phyloP scores from a whole-genome alignment of 2,113 vertebrate species.

The Clinocottus analis region DNA sequence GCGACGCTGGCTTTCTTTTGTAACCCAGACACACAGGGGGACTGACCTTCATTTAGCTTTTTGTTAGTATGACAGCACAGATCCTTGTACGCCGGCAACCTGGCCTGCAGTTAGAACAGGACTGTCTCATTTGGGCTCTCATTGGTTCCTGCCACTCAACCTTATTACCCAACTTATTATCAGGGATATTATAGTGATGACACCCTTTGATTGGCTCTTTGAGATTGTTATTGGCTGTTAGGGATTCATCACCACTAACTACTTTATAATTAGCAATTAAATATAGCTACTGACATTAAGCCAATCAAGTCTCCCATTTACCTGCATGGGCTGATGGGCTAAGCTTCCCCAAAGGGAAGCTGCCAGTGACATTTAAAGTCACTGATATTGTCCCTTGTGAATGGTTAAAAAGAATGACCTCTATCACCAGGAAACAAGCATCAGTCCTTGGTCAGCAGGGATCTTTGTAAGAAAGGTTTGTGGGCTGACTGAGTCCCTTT shows the following conservation, averaged over 20 bases:
- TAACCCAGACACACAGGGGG: slow-evolving; percentile 14
- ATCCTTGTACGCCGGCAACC: slow-evolving; percentile 27
- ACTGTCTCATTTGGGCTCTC: slow-evolving; percentile 3
- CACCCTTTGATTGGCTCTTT: slow-evolving; percentile 57
- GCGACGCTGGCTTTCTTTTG: slow-evolving; percentile 1
- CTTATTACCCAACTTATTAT: slow-evolving; percentile 60
- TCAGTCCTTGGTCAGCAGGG: slow-evolving; percentile 11
- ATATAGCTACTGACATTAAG: slow-evolving; percentile 48
- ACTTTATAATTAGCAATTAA: slow-evolving; percentile 62
- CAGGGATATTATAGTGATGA: slow-evolving; percentile 46
- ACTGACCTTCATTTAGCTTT: slow-evolving; percentile 38
- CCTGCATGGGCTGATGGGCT: slow-evolving; percentile 43
- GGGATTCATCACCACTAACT: slow-evolving; percentile 52
- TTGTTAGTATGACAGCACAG: slow-evolving; percentile 32
- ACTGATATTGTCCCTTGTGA: slow-evolving; percentile 19
- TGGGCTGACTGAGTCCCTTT: slow-evolving; percentile 29
- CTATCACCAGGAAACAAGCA: slow-evolving; percentile 11
- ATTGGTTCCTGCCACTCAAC: slow-evolving; percentile 49
- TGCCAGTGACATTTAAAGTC: slow-evolving; percentile 47
- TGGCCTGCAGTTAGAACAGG: neutral
- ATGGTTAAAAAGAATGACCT: slow-evolving; percentile 47
- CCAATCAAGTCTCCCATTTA: slow-evolving; percentile 53
- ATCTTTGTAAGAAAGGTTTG: slow-evolving; percentile 24
- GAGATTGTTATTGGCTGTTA: slow-evolving; percentile 40
- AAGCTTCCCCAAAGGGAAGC: slow-evolving; percentile 25